These are phyloP conservation scores for Calonectris borealis DNA, from an alignment of 2,113 vertebrate species.

Conservation along the genomic window DNA sequence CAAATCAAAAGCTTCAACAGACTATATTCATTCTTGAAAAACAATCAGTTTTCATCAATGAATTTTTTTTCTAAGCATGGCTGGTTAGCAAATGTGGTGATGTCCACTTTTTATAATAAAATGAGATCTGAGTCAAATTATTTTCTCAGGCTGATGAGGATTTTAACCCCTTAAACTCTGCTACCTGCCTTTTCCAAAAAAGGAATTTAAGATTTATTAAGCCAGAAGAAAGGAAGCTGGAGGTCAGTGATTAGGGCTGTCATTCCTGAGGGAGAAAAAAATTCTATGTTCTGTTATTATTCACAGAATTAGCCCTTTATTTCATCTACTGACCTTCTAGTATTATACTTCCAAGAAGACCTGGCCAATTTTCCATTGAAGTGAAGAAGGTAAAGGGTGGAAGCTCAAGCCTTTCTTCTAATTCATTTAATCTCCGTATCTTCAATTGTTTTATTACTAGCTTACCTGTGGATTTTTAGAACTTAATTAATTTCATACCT, in stretches of 20 bases:
- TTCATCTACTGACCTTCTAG: not conserved
- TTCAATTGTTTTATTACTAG: not conserved
- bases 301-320: not conserved
- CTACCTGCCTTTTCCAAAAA: not conserved
- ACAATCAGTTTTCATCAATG: fast-evolving
- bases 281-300: not conserved
- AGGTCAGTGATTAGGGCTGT: not conserved
- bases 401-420: not conserved
- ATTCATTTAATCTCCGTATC: not conserved
- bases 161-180: not conserved
- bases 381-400: not conserved
- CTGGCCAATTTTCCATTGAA: not conserved
- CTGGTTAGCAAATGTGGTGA: not conserved
- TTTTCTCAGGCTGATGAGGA: not conserved
- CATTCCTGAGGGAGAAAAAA: not conserved
- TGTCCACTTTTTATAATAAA: not conserved
- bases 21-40: not conserved
- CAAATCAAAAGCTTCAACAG: not conserved
- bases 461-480: not conserved
- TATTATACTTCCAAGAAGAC: not conserved
- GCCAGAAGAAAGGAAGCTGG: not conserved
- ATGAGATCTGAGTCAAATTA: not conserved
- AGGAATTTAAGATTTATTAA: not conserved
- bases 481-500: not conserved
- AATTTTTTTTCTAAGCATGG: not conserved